Evolutionary conservation across 2,797 vertebrate genomes (phyloP).

Genomic region (Catharus ustulatus): DNA sequence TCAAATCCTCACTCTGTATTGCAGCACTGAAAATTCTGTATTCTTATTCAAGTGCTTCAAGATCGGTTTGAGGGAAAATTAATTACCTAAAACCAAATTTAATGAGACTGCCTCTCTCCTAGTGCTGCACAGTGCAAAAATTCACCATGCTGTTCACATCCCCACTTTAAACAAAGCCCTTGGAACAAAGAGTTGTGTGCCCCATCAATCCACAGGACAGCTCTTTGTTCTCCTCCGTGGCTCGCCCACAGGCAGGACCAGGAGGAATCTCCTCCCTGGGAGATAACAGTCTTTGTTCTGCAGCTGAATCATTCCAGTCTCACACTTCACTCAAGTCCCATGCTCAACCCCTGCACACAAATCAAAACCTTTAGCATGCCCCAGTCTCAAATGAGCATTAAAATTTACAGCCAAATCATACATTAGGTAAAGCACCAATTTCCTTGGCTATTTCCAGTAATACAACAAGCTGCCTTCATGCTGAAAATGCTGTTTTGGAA

Average conservation of each 20-base stretch:
- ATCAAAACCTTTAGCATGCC: background rate
- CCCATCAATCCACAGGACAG: conserved; percentile 21
- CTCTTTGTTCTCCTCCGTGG: background rate
- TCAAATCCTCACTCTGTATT: fast-evolving
- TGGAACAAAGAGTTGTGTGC: background rate
- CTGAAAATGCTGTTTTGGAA: background rate
- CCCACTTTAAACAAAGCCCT: background rate
- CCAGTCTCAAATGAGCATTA: background rate
- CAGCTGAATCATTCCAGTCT: background rate
- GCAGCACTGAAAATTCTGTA: fast-evolving
- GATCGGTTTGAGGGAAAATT: background rate
- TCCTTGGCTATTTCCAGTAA: background rate
- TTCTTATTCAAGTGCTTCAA: background rate
- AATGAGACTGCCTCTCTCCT: background rate
- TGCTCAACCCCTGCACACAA: background rate
- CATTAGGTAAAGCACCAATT: background rate
- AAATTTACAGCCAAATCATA: background rate
- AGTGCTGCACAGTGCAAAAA: background rate
- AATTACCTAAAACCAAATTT: background rate
- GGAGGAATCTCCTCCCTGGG: background rate
- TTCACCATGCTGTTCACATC: background rate
- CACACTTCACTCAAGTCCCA: background rate
- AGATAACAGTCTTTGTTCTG: conserved; percentile 30
- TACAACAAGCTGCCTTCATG: background rate
- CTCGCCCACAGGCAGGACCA: background rate